Conservation (phyloP, 2,113 vertebrate species). For the Ceyx margarethae region DNA sequence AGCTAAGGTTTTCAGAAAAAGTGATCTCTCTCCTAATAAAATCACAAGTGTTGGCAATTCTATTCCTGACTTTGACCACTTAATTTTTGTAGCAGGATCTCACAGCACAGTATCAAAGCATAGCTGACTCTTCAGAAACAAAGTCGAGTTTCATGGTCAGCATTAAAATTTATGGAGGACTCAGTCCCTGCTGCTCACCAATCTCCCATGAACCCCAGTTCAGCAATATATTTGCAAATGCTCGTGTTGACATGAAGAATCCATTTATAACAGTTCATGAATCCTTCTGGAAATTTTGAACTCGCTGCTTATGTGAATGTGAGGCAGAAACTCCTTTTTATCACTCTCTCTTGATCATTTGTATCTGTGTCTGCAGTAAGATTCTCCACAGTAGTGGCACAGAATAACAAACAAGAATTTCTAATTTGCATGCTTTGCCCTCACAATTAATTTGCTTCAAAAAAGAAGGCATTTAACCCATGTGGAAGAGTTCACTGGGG, state of each 20-base stretch:
- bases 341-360: not conserved
- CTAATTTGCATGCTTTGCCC: not conserved
- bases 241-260: not conserved
- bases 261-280: not conserved
- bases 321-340: not conserved
- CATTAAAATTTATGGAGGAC: not conserved
- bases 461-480: not conserved
- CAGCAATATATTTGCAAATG: not conserved
- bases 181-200: not conserved
- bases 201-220: fast-evolving
- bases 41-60: constrained; percentile 35
- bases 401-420: not conserved
- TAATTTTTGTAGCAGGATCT: not conserved
- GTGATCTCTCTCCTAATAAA: constrained; percentile 46
- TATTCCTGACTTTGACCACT: constrained; percentile 27
- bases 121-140: not conserved
- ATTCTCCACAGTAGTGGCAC: not conserved
- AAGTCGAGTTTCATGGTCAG: not conserved
- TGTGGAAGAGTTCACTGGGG: not conserved
- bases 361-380: not conserved
- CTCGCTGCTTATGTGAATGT: not conserved
- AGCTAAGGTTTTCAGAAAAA: constrained; percentile 19
- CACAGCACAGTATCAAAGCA: not conserved
- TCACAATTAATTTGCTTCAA: not conserved
- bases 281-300: not conserved